phyloP scores from a whole-genome alignment of 2,888 invertebrate genomes.

The Bellardia bayeri region DNA sequence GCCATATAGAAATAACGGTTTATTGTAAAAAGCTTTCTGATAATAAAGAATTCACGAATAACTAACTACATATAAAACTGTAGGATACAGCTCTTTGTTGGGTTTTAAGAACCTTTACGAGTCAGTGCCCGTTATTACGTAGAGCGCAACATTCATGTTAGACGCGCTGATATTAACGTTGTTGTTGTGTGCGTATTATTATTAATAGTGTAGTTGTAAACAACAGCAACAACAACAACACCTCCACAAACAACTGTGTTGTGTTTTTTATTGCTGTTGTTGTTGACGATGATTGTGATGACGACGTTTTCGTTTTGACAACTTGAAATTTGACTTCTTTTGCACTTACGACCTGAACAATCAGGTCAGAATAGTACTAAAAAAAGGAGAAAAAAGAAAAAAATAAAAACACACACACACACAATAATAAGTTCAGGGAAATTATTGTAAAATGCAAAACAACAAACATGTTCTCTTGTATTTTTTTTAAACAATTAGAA shows the following conservation, averaged over 20 bases:
- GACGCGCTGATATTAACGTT: constrained; percentile 41
- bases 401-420: constrained; percentile 24
- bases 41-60: neutral
- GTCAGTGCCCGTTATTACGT: constrained; percentile 72
- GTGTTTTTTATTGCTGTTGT: constrained; percentile 11
- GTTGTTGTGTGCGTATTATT: constrained; percentile 42
- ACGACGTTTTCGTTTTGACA: constrained; percentile 71
- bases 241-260: constrained; percentile 42
- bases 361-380: constrained; percentile 79
- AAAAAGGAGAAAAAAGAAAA: constrained; percentile 12
- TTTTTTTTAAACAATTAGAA: neutral
- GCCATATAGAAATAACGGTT: neutral
- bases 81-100: constrained; percentile 32
- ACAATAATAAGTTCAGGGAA: constrained; percentile 7
- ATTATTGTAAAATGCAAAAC: constrained; percentile 28
- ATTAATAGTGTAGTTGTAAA: constrained; percentile 33
- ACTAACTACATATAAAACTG: neutral
- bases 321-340: constrained; percentile 71
- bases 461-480: neutral
- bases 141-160: constrained; percentile 66
- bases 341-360: constrained; percentile 80
- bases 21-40: constrained; percentile 32
- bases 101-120: constrained; percentile 11
- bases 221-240: constrained; percentile 33
- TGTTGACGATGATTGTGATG: constrained; percentile 56